These are phyloP conservation scores for Salarias fasciatus DNA, from an alignment of 2,797 vertebrate species.

Conservation along the genomic window DNA sequence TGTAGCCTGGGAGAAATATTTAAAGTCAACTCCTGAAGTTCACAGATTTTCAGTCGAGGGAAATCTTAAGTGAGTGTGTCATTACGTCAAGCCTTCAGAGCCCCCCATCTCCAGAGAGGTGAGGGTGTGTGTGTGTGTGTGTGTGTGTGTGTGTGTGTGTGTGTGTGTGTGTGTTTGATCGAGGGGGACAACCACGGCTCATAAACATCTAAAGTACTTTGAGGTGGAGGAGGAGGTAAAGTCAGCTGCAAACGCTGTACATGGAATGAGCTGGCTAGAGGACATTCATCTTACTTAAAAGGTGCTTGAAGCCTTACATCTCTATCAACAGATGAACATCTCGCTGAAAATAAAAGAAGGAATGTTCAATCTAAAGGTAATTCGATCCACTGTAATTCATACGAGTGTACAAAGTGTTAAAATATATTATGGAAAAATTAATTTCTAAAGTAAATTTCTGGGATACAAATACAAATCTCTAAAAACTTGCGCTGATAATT, in stretches of 20 bases:
- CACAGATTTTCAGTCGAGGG: slow-evolving; percentile 25
- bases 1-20: slow-evolving; percentile 13
- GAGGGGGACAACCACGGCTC: neutral
- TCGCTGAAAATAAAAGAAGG: neutral
- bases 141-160: slow-evolving; percentile 17
- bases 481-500: too few relatives aligned
- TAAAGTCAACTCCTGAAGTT: slow-evolving; percentile 33
- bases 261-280: slow-evolving; percentile 4
- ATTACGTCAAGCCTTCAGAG: slow-evolving; percentile 14
- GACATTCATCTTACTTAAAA: neutral
- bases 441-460: too few relatives aligned
- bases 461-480: too few relatives aligned
- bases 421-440: too few relatives aligned
- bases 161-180: slow-evolving; percentile 13
- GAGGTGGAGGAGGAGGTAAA: slow-evolving; percentile 23
- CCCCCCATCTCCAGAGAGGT: slow-evolving; percentile 13
- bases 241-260: slow-evolving; percentile 12
- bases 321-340: neutral
- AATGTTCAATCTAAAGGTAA: too few relatives aligned
- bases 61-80: slow-evolving; percentile 17
- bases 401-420: too few relatives aligned
- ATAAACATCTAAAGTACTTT: slow-evolving; percentile 30
- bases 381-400: too few relatives aligned
- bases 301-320: neutral
- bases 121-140: neutral